phyloP scores from a whole-genome alignment of 2,888 invertebrate genomes.

The Euplexia lucipara region DNA sequence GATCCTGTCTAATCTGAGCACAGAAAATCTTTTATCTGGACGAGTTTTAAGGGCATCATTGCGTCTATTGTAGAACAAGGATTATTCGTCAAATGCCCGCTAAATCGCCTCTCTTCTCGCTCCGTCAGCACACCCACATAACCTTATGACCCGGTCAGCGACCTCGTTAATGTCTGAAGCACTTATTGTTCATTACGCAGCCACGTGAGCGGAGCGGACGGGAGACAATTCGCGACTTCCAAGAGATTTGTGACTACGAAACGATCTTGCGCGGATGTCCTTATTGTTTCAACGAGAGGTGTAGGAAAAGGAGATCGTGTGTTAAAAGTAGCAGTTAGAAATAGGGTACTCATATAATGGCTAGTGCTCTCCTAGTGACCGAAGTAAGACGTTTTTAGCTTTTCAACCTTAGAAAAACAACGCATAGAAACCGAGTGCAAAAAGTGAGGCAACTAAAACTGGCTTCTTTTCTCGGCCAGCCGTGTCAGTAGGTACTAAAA shows the following conservation, averaged over 20 bases:
- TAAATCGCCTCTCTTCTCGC: slow-evolving; percentile 19
- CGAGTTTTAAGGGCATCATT: neutral
- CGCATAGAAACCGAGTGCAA: too few species aligned
- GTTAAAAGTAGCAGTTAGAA: neutral
- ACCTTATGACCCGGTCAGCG: slow-evolving; percentile 69
- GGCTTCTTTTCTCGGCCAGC: too few species aligned
- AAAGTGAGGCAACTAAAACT: too few species aligned
- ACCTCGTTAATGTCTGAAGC: slow-evolving; percentile 74
- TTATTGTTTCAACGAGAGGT: slow-evolving; percentile 26
- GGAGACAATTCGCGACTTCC: slow-evolving; percentile 48
- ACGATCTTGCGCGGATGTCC: slow-evolving; percentile 40
- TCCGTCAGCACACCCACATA: slow-evolving; percentile 26
- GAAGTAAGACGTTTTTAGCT: too few species aligned
- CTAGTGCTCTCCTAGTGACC: too few species aligned
- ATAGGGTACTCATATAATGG: neutral
- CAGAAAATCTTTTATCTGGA: neutral
- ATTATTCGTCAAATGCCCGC: neutral
- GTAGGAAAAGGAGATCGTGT: neutral
- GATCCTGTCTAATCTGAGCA: neutral
- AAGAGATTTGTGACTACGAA: slow-evolving; percentile 44
- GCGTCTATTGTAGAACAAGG: too few species aligned
- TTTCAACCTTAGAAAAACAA: too few species aligned
- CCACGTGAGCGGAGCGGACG: slow-evolving; percentile 52
- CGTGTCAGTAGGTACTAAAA: too few species aligned
- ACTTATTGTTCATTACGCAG: slow-evolving; percentile 74